Percentiles rank a stretch among this genome's conserved stretches.
Evolutionary conservation across 2,888 invertebrate species (phyloP).

Genomic region (Lutraria lutraria): DNA sequence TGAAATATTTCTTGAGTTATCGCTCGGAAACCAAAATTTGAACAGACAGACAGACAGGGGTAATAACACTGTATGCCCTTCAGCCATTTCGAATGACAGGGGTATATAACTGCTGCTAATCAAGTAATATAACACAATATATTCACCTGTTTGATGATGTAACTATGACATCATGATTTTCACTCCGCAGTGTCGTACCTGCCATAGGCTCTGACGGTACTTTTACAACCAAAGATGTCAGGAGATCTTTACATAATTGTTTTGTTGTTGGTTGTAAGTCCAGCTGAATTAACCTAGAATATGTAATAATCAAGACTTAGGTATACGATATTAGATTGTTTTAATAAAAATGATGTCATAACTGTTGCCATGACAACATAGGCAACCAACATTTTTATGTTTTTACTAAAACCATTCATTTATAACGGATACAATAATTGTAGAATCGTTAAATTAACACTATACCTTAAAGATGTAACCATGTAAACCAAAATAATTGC

Average conservation of each 20-base stretch:
- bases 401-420: too few species aligned
- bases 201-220: conserved; percentile 67
- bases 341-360: not conserved
- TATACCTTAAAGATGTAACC: too few species aligned
- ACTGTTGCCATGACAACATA: not conserved
- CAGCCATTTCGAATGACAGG: too few species aligned
- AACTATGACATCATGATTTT: not conserved
- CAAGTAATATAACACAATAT: not conserved
- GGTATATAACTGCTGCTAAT: too few species aligned
- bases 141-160: conserved; percentile 15
- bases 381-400: not conserved
- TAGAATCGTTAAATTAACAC: too few species aligned
- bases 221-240: conserved; percentile 68
- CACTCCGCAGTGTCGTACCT: conserved; percentile 25
- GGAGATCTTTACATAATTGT: conserved; percentile 73
- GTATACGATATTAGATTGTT: not conserved
- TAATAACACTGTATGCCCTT: too few species aligned
- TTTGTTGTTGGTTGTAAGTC: conserved; percentile 61
- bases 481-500: too few species aligned
- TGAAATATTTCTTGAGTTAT: too few species aligned
- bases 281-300: conserved; percentile 65
- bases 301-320: not conserved
- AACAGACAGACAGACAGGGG: too few species aligned
- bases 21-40: too few species aligned
- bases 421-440: too few species aligned